A percentile compares a stretch with the other conserved stretches of the same genome.
phyloP scores from a whole-genome alignment of 2,113 vertebrate genomes.

The Alouatta palliata region DNA sequence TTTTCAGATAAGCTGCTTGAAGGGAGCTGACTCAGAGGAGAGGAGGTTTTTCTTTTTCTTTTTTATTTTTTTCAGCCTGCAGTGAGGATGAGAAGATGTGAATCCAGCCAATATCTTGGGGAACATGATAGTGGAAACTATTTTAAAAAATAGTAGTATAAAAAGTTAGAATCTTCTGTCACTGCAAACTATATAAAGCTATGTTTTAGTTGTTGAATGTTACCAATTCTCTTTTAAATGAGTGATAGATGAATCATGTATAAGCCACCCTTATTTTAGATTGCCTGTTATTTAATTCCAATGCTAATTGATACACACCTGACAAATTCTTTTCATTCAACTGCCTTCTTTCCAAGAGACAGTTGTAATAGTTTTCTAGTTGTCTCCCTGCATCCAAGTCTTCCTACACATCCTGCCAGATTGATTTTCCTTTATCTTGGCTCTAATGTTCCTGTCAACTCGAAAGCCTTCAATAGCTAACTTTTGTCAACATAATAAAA shows the following conservation, averaged over 20 bases:
- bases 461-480: neutral
- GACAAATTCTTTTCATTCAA: neutral
- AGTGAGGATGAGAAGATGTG: neutral
- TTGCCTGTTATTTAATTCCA: neutral
- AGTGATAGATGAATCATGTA: neutral
- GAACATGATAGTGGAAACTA: neutral
- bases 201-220: neutral
- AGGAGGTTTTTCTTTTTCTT: neutral
- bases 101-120: neutral
- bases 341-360: neutral
- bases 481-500: constrained; percentile 1
- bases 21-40: neutral
- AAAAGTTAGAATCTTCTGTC: neutral
- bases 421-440: neutral
- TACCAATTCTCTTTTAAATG: neutral
- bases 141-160: neutral
- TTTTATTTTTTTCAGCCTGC: neutral
- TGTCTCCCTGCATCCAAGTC: neutral
- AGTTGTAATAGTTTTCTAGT: neutral
- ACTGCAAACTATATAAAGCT: neutral
- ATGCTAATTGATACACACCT: neutral
- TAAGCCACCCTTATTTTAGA: neutral
- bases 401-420: neutral
- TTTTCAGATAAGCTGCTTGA: neutral
- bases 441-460: neutral